Base-by-base conservation (phyloP, 2,113 vertebrate genomes). In the Uria lomvia region DNA sequence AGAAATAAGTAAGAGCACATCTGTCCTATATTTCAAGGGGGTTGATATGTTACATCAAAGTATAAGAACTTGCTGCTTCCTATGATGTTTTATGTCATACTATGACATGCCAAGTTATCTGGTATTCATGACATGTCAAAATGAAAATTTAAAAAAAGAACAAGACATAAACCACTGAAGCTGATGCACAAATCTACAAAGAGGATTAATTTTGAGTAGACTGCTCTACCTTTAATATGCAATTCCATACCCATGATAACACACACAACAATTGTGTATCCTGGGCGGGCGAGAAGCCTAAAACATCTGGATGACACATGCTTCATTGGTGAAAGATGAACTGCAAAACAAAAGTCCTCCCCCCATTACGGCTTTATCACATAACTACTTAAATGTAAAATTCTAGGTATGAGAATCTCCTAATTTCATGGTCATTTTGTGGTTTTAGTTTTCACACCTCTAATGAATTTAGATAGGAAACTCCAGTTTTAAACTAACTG, bases 231-330 rank as follows among this genome's bases (percentile, higher is more conserved):
- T 73, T 80, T 83, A 76, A 38, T 38, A 63, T 5, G 34, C 1
- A 1, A 87, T 38, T 49, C 59, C 55, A 49, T 21, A n/a, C 21
- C 29, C 1, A 0, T 42, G 38, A 73, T 20, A 80, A 52, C 8
- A 30, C 0, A 0, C 76, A 36, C 29, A 47, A 13, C 22, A 62
- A n/a, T 3, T 40, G 11, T 1, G 23, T 16, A 43, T 38, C 6
- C 30, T 15, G 1, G 12, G 19, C 1, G 4, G 15, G 10, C 17
- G 8, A 11, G 26, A 32, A 70, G 42, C 58, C 49, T 40, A 27
- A 52, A 90, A 67, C 73, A 89, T 72, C 75, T 87, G 76, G 59
- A 52, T 36, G 34, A 55, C 86, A 93, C 20, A 63, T 50, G 23
- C 19, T 85, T 80, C 26, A 29, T 12, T 74, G 63, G 24, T 70